A percentile compares a stretch with the other conserved stretches of the same genome.
These are phyloP conservation scores for Cylloceria caligata DNA, from an alignment of 2,888 invertebrate species.

Conservation along the genomic window DNA sequence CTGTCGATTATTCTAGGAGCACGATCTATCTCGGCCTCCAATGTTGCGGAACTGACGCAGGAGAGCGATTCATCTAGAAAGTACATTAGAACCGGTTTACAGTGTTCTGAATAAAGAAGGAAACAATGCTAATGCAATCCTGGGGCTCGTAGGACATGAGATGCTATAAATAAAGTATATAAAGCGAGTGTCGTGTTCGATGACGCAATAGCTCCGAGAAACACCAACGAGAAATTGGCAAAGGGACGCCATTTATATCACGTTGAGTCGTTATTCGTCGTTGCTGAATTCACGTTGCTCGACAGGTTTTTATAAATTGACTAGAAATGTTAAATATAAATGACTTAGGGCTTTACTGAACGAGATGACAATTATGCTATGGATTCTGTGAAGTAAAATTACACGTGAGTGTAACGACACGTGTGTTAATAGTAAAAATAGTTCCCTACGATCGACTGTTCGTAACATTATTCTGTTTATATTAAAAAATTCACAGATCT, in stretches of 20 bases:
- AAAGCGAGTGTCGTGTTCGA: constrained; percentile 28
- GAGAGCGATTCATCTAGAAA: background rate
- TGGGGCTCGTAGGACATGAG: constrained; percentile 7
- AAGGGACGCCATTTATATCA: background rate
- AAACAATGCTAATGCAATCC: constrained; percentile 21
- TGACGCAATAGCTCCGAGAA: background rate
- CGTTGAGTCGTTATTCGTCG: background rate
- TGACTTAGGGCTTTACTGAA: background rate
- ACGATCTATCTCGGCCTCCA: background rate
- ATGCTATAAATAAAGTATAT: constrained; percentile 20
- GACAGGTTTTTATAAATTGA: constrained; percentile 2
- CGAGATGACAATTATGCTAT: background rate
- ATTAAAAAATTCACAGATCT: too few species aligned
- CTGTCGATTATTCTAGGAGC: background rate
- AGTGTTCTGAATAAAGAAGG: constrained; percentile 22
- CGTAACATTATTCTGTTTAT: too few species aligned
- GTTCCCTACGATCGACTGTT: too few species aligned
- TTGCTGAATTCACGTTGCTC: background rate
- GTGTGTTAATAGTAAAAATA: too few species aligned
- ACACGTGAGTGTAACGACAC: constrained; percentile 30
- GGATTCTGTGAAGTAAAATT: background rate
- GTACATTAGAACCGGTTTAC: constrained; percentile 50
- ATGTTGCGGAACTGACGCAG: constrained; percentile 2
- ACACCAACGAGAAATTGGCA: constrained; percentile 15
- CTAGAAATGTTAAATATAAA: background rate